These are phyloP conservation scores for Papilio dardanus DNA, from an alignment of 1,140 invertebrate genomes.

Conservation along the genomic window DNA sequence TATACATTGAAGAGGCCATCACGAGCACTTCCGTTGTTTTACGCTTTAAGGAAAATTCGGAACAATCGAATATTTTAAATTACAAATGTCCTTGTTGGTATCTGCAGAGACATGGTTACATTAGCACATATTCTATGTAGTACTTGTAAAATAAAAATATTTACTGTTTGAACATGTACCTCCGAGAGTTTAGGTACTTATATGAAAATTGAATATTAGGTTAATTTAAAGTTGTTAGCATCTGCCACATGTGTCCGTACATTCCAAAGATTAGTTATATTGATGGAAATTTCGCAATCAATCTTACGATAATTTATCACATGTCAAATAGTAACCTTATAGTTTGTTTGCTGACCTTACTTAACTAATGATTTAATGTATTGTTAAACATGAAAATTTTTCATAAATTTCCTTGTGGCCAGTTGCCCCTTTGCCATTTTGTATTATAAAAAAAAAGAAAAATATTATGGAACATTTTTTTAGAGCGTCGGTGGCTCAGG, in stretches of 20 bases:
- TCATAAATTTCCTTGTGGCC: neutral
- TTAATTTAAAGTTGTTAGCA: neutral
- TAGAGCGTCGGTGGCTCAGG: no score
- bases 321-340: neutral
- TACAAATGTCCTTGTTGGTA: conserved; percentile 17
- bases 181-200: neutral
- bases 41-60: neutral
- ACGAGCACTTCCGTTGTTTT: conserved; percentile 9
- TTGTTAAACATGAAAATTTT: neutral
- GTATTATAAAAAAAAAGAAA: no score
- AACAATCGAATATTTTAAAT: conserved; percentile 12
- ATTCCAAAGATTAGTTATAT: neutral
- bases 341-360: neutral
- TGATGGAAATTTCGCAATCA: neutral
- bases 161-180: neutral
- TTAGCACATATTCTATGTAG: neutral
- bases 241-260: neutral
- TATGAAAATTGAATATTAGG: neutral
- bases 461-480: no score
- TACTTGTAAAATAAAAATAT: no score
- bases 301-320: neutral
- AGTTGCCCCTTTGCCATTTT: no score
- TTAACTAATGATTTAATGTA: conserved; percentile 3
- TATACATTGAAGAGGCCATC: conserved; percentile 10
- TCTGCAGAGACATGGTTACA: neutral